Evolutionary conservation across 2,113 vertebrate genomes (phyloP), one percentile per base, ranked within the genome.

Genomic region (Solea solea): DNA sequence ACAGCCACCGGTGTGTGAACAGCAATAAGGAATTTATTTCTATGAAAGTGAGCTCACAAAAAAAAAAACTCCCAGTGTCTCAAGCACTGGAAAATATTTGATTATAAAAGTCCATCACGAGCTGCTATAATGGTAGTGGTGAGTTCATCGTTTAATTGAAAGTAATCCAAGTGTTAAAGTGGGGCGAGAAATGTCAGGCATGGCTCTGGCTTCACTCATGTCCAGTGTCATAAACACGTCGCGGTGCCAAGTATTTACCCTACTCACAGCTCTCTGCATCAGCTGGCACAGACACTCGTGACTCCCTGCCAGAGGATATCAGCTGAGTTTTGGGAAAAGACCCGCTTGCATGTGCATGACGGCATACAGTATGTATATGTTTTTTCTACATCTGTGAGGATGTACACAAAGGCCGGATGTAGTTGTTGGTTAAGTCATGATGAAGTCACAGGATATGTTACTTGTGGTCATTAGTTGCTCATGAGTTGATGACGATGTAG

Each of bases 161-260:
- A 44, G 45, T 46, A 59, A 82, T 74, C 64, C 49, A 28, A 52
- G 66, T 53, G 61, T 74, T 78, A 59, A 76, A 67, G 64, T 15
- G 45, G n/a, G 39, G 48, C 64, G 21, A 69, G 60, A 77, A 57
- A 56, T 8, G 52, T 67, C 42, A 46, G 53, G 67, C 28, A 27
- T 65, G 62, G 16, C 48, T 60, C 21, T 15, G 27, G 49, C 52
- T 65, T 70, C 63, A 66, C 59, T 64, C 72, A 64, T 84, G 71
- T 81, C 60, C 75, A 14, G 67, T 86, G 76, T 86, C 84, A 82
- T 81, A 87, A 85, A 92, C 85, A 91, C 78, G 70, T 39, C 52
- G 42, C 39, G 11, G 63, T 69, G 84, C 84, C 88, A 89, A 78
- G 71, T 59, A 77, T 86, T 83, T 61, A 78, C 57, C 72, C 69